These are phyloP conservation scores for Lordiphosa andalusiaca DNA, from an alignment of 2,888 invertebrate genomes.

Conservation along the genomic window DNA sequence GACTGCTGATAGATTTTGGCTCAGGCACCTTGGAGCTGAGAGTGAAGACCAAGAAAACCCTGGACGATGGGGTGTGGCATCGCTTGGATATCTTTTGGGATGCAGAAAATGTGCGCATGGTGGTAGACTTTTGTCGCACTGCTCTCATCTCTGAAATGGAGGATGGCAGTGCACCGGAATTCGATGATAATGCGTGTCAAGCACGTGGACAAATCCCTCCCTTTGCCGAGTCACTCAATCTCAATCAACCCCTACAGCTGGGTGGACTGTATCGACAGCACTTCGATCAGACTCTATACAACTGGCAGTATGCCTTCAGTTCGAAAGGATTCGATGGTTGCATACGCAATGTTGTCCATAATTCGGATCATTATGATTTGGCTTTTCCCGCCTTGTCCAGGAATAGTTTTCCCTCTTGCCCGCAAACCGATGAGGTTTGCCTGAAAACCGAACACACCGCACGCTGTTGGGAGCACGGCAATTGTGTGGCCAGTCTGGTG, in stretches of 20 bases:
- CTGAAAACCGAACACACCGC: conserved; percentile 91
- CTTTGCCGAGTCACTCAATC: conserved; percentile 96
- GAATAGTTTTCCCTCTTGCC: conserved; percentile 93
- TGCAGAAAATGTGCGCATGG: conserved; percentile 93
- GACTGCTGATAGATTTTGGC: conserved; percentile 95
- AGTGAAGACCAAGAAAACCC: conserved; percentile 90
- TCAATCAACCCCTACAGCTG: conserved; percentile 95
- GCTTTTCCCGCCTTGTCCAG: conserved; percentile 93
- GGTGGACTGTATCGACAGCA: conserved; percentile 95
- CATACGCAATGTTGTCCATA: conserved; percentile 95
- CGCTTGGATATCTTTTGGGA: conserved; percentile 97
- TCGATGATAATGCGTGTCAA: conserved; percentile 94
- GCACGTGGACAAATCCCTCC: conserved; percentile 94
- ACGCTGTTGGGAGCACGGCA: conserved; percentile 94
- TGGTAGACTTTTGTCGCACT: conserved; percentile 94
- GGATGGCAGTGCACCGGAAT: conserved; percentile 91
- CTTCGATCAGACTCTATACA: conserved; percentile 92
- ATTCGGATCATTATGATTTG: conserved; percentile 96
- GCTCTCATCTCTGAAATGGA: conserved; percentile 92
- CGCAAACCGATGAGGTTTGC: conserved; percentile 94
- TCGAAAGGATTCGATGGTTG: conserved; percentile 97
- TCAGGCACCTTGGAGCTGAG: conserved; percentile 93
- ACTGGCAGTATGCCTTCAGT: conserved; percentile 94
- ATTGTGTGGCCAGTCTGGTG: conserved; percentile 93
- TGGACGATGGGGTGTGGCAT: conserved; percentile 99